Evolutionary conservation across 2,797 vertebrate species (phyloP).

Genomic region (Naso thynnoides): DNA sequence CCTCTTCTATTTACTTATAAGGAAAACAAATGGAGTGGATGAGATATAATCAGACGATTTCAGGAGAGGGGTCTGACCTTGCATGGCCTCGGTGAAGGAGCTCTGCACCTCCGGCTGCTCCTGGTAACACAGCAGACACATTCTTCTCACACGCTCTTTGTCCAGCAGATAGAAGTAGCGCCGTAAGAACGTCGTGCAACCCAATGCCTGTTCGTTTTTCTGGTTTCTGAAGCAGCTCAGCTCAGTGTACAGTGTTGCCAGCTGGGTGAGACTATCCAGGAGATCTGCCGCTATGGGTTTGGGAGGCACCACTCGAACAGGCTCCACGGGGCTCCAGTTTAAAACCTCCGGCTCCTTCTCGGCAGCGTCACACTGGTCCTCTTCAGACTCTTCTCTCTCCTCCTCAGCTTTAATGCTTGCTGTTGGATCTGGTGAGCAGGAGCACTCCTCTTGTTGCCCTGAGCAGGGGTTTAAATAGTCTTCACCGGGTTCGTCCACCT

Average conservation of each 20-base stretch:
- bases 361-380: constrained; percentile 40
- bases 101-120: constrained; percentile 84
- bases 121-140: constrained; percentile 86
- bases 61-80: constrained; percentile 82
- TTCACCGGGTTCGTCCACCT: constrained; percentile 41
- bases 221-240: constrained; percentile 79
- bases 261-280: constrained; percentile 83
- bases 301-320: constrained; percentile 80
- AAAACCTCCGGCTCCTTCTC: constrained; percentile 27
- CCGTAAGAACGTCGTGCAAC: constrained; percentile 83
- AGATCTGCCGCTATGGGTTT: constrained; percentile 81
- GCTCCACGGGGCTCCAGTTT: constrained; percentile 49
- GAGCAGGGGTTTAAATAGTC: constrained; percentile 45
- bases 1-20: too few relatives aligned
- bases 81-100: constrained; percentile 89
- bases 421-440: constrained; percentile 37
- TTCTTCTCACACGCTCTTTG: constrained; percentile 89
- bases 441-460: constrained; percentile 50
- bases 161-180: constrained; percentile 94
- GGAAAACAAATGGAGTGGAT: neutral
- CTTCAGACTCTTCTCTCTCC: constrained; percentile 27
- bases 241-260: constrained; percentile 91
- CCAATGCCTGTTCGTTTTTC: constrained; percentile 12
- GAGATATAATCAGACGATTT: neutral
- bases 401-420: constrained; percentile 50